These are phyloP conservation scores for Ennomos quercinarius DNA, from an alignment of 2,888 invertebrate genomes.

Conservation along the genomic window DNA sequence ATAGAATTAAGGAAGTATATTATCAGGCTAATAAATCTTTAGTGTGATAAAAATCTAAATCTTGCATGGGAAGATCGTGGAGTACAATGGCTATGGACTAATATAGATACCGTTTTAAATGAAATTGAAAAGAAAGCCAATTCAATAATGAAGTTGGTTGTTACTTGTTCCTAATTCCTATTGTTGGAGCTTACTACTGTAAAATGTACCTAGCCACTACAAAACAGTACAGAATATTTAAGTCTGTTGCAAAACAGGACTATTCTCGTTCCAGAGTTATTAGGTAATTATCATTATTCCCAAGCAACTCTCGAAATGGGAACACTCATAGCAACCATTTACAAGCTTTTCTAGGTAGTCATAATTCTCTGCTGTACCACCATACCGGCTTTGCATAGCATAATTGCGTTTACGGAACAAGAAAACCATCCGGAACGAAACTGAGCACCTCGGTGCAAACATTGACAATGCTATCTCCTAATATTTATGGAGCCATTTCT, in stretches of 20 bases:
- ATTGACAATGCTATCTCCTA: slow-evolving; percentile 22
- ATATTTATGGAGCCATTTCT: slow-evolving; percentile 21
- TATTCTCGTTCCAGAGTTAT: too few species aligned
- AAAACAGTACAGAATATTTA: too few species aligned
- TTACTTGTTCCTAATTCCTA: too few species aligned
- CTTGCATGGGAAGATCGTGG: slow-evolving; percentile 13
- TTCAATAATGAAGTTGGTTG: not conserved
- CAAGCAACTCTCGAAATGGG: not conserved
- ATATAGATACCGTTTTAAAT: slow-evolving; percentile 8
- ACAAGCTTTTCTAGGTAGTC: not conserved
- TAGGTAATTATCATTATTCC: not conserved
- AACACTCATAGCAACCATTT: not conserved
- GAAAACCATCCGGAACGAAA: slow-evolving; percentile 20
- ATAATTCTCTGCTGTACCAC: slow-evolving; percentile 4
- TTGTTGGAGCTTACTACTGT: too few species aligned
- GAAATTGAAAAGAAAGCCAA: not conserved
- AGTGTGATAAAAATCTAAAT: slow-evolving; percentile 21
- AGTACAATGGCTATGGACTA: slow-evolving; percentile 1
- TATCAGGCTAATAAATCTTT: slow-evolving; percentile 23
- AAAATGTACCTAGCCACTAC: too few species aligned
- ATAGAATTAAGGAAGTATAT: slow-evolving; percentile 31
- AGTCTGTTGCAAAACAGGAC: too few species aligned
- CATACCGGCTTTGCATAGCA: slow-evolving; percentile 13
- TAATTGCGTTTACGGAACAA: slow-evolving; percentile 10
- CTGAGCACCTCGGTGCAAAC: slow-evolving; percentile 27